Percentiles rank a stretch among this genome's conserved stretches.
phyloP scores from a whole-genome alignment of 23 tunicate species.

The Styela clava region DNA sequence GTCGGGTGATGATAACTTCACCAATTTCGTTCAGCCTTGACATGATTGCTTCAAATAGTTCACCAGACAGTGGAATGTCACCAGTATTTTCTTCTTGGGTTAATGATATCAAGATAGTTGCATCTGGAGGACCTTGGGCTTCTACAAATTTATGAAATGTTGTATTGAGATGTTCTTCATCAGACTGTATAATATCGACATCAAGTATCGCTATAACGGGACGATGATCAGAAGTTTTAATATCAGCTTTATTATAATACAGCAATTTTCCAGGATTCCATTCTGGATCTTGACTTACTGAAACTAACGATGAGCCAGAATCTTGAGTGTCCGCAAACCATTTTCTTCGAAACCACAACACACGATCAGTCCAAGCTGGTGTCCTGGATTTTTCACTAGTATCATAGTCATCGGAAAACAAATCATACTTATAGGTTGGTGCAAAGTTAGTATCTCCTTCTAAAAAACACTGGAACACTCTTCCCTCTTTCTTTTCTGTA shows the following conservation, averaged over 20 bases:
- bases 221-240: slow-evolving; percentile 92
- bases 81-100: slow-evolving; percentile 32
- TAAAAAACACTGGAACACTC: slow-evolving; percentile 72
- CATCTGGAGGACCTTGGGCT: slow-evolving; percentile 40
- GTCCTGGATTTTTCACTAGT: slow-evolving; percentile 92
- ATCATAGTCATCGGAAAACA: slow-evolving; percentile 94
- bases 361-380: slow-evolving; percentile 98
- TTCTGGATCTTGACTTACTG: slow-evolving; percentile 3
- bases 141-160: slow-evolving; percentile 23
- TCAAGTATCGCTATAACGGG: slow-evolving; percentile 80
- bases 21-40: slow-evolving; percentile 12
- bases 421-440: slow-evolving; percentile 98
- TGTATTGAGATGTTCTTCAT: slow-evolving; percentile 27
- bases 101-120: slow-evolving; percentile 43
- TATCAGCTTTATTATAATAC: slow-evolving; percentile 55
- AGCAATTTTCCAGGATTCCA: slow-evolving; percentile 31
- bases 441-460: slow-evolving; percentile 91
- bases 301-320: slow-evolving; percentile 2
- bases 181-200: slow-evolving; percentile 28
- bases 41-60: background rate
- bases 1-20: slow-evolving; percentile 26
- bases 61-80: background rate
- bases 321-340: slow-evolving; percentile 43
- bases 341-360: slow-evolving; percentile 65
- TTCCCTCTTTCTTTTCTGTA: slow-evolving; percentile 75